A percentile compares a stretch with the other conserved stretches of the same genome.
These are phyloP conservation scores for Phalacrocorax carbo DNA, from an alignment of 2,113 vertebrate species.

Conservation along the genomic window DNA sequence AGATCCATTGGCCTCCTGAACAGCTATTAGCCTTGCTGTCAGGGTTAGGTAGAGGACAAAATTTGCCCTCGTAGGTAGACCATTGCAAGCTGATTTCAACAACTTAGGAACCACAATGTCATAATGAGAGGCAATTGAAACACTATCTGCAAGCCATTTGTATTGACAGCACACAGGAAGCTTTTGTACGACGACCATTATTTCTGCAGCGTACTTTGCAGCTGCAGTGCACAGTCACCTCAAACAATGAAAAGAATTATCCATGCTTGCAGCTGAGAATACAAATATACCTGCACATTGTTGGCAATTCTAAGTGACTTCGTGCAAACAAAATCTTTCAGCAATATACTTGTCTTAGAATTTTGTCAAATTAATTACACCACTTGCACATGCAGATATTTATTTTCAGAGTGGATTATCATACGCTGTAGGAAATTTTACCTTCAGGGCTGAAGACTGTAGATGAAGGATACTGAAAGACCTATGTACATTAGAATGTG, in stretches of 20 bases:
- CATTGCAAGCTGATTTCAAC: background rate
- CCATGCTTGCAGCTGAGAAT: background rate
- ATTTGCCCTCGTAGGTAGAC: background rate
- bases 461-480: background rate
- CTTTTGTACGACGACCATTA: background rate
- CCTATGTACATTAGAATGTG: accelerated
- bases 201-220: background rate
- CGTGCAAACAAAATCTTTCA: background rate
- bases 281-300: background rate
- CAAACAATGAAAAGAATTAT: background rate
- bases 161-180: background rate
- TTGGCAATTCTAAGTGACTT: background rate
- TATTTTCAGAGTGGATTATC: background rate
- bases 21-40: constrained; percentile 64
- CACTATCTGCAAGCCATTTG: background rate
- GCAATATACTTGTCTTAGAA: background rate
- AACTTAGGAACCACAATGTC: background rate
- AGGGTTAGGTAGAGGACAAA: constrained; percentile 71
- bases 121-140: background rate
- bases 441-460: background rate
- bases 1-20: constrained; percentile 73
- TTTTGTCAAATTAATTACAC: background rate
- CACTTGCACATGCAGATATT: background rate
- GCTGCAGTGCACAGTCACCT: background rate
- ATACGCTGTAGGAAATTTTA: background rate